phyloP scores from a whole-genome alignment of 2,113 vertebrate species.

The Porphyrio hochstetteri region DNA sequence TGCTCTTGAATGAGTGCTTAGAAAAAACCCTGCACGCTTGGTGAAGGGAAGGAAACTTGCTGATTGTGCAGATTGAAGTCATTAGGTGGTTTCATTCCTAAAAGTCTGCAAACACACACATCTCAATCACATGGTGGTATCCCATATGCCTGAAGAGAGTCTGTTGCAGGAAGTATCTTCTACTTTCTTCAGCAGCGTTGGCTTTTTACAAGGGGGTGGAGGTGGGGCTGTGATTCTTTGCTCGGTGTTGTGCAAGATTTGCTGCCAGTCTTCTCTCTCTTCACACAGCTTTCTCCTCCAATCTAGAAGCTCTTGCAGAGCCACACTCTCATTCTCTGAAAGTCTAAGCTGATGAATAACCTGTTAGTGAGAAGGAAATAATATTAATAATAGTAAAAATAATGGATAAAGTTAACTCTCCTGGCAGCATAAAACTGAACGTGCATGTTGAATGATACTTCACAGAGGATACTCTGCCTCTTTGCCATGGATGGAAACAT shows the following conservation, averaged over 20 bases:
- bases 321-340: slow-evolving; percentile 80
- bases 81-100: neutral
- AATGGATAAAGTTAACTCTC: neutral
- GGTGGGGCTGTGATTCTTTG: slow-evolving; percentile 74
- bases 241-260: slow-evolving; percentile 69
- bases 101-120: neutral
- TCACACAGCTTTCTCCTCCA: slow-evolving; percentile 87
- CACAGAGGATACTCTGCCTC: neutral
- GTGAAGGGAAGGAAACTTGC: slow-evolving; percentile 21
- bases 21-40: neutral
- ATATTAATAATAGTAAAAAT: neutral
- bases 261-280: slow-evolving; percentile 77
- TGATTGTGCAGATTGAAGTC: neutral
- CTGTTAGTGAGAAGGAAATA: slow-evolving; percentile 59
- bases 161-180: slow-evolving; percentile 69
- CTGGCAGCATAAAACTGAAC: neutral
- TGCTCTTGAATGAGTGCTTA: slow-evolving; percentile 23
- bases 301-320: slow-evolving; percentile 86
- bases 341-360: slow-evolving; percentile 84
- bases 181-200: slow-evolving; percentile 78
- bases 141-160: slow-evolving; percentile 73
- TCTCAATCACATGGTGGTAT: slow-evolving; percentile 59
- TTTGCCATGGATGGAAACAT: neutral
- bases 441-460: neutral
- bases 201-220: slow-evolving; percentile 82